Conservation (phyloP, 2,888 invertebrate species). For the Volucella inflata region DNA sequence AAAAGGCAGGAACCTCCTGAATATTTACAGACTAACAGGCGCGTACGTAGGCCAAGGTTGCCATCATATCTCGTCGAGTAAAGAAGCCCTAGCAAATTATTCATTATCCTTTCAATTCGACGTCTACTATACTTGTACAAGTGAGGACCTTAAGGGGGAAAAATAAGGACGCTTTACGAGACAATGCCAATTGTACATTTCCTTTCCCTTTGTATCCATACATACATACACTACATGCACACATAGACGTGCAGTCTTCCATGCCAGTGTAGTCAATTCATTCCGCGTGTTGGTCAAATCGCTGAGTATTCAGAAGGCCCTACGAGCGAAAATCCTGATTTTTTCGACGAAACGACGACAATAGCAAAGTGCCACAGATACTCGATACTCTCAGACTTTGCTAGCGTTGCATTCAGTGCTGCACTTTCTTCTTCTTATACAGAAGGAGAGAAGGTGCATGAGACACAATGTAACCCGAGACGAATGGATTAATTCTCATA, state of each 20-base stretch:
- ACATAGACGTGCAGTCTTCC: not conserved
- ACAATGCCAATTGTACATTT: constrained; percentile 69
- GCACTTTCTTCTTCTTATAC: constrained; percentile 66
- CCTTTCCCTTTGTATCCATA: constrained; percentile 35
- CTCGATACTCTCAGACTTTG: constrained; percentile 45
- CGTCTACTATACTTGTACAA: not conserved
- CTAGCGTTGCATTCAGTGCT: constrained; percentile 27
- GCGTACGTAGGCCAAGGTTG: constrained; percentile 67
- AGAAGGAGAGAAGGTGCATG: constrained; percentile 4
- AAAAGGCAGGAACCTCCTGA: constrained; percentile 35
- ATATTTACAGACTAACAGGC: not conserved
- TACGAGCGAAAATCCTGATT: constrained; percentile 35
- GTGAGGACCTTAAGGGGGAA: not conserved
- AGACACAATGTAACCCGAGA: constrained; percentile 69
- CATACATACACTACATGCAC: no score
- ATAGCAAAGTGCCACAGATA: constrained; percentile 52
- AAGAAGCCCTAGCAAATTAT: constrained; percentile 67
- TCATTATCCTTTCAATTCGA: constrained; percentile 38
- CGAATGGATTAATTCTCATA: constrained; percentile 52
- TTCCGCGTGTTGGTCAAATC: constrained; percentile 54
- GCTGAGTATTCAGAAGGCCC: constrained; percentile 45
- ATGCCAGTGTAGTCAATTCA: constrained; percentile 43
- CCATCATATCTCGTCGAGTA: constrained; percentile 41
- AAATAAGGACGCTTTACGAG: constrained; percentile 25
- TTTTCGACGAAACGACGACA: constrained; percentile 39